Evolutionary conservation across 2,113 vertebrate genomes (phyloP).

Genomic region (Onychorhynchus coronatus): DNA sequence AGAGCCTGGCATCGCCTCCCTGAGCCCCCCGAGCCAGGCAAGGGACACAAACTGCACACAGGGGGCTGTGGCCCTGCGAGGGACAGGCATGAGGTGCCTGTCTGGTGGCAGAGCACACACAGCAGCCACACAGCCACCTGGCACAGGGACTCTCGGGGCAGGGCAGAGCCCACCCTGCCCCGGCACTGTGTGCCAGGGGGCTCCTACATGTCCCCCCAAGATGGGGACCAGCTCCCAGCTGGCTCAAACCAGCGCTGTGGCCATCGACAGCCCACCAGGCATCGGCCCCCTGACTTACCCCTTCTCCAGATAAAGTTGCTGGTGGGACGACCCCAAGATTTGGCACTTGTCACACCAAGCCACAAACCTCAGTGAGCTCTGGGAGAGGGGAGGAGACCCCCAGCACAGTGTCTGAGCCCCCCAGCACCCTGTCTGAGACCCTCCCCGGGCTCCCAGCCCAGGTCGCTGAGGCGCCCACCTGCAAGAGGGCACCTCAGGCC

Average conservation of each 20-base stretch:
- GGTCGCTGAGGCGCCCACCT: background rate
- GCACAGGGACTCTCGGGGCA: background rate
- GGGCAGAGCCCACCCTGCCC: background rate
- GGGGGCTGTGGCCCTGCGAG: background rate
- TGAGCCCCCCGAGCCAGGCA: fast-evolving
- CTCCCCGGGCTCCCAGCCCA: background rate
- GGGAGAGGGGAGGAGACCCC: background rate
- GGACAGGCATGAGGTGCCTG: background rate
- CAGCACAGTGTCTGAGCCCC: background rate
- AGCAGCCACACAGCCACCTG: background rate
- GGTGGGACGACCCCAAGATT: background rate
- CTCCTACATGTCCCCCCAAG: background rate
- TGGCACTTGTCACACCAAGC: fast-evolving
- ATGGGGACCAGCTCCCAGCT: background rate
- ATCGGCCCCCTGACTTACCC: fast-evolving
- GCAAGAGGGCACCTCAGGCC: background rate
- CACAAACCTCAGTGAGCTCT: background rate
- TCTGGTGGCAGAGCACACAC: background rate
- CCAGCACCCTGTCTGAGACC: background rate
- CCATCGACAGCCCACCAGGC: background rate
- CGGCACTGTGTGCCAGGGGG: background rate
- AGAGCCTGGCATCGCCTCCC: background rate
- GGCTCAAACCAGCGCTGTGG: background rate
- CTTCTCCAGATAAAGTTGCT: background rate
- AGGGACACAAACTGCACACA: fast-evolving